A percentile compares a stretch with the other conserved stretches of the same genome.
These are phyloP conservation scores for Synanceia verrucosa DNA, from an alignment of 2,797 vertebrate species.

Conservation along the genomic window DNA sequence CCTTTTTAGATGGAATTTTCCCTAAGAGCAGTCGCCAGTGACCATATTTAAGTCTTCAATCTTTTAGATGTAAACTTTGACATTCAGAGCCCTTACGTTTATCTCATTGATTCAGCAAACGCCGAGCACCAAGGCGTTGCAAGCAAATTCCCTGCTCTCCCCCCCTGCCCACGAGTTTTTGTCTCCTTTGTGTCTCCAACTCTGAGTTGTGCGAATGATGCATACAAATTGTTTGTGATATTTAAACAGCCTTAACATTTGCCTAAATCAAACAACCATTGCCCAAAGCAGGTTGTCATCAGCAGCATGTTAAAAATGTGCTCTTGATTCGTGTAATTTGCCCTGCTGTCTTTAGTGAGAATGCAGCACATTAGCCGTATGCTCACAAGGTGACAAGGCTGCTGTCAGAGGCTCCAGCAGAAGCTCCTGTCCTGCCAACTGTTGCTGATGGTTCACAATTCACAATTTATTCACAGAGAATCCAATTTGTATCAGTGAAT, in stretches of 20 bases:
- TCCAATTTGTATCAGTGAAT: conserved; percentile 20
- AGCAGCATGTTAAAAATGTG: conserved; percentile 56
- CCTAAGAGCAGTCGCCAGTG: conserved; percentile 64
- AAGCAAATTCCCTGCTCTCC: conserved; percentile 57
- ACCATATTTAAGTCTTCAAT: conserved; percentile 77
- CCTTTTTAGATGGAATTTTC: conserved; percentile 79
- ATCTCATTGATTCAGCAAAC: conserved; percentile 83
- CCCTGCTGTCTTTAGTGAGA: conserved; percentile 48
- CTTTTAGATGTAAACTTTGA: conserved; percentile 80
- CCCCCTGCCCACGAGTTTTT: conserved; percentile 37
- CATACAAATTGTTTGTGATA: conserved; percentile 84
- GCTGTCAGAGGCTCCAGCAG: conserved; percentile 30
- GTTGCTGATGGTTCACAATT: conserved; percentile 38
- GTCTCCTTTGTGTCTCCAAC: conserved; percentile 30
- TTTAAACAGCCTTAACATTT: conserved; percentile 85
- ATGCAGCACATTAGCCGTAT: conserved; percentile 37
- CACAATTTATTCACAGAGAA: conserved; percentile 35
- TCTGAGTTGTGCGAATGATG: conserved; percentile 41
- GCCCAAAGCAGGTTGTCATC: conserved; percentile 59
- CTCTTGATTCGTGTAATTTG: conserved; percentile 62
- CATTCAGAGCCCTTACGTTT: conserved; percentile 81
- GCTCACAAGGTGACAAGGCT: conserved; percentile 42
- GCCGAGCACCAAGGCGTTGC: conserved; percentile 54
- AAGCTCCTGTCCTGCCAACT: conserved; percentile 31
- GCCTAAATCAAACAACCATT: conserved; percentile 74